Evolutionary conservation across 2,113 vertebrate genomes (phyloP), one percentile per base, ranked within the genome.

Genomic region (Conger conger): DNA sequence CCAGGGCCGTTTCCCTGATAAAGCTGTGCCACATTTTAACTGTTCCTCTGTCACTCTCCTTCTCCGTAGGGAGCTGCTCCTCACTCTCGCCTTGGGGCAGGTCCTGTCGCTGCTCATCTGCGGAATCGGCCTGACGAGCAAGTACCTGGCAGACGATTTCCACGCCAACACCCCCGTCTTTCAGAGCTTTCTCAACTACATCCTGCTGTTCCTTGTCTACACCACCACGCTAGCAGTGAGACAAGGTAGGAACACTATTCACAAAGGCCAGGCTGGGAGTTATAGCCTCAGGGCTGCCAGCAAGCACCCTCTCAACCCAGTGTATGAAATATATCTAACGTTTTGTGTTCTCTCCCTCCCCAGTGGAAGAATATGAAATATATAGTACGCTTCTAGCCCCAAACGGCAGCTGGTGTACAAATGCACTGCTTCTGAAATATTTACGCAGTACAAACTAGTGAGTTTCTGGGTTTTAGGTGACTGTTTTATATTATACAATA

Each of bases 151-250:
- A 36, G 96, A 97, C 82, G 97, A 99, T 91, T 99, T 98, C 92
- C 97, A 97, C 40, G 97, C 97, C 90, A 97, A 97, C 90, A 99
- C 98, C 0, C 97, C 98, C 1, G 96, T 99, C 90, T 99, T 99
- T 91, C 98, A 99, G 96, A 97, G 97, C 94, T 99, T 99, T 89
- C 97, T 99, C 89, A 98, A 97, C 95, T 99, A 99, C 88, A 98
- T 98, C 89, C 96, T 99, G 81, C 96, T 99, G 40, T 99, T 99
- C 91, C 92, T 99, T 95, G 98, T 99, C 88, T 99, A 99, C 92
- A 98, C 98, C 18, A 98, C 97, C 77, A 99, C 97, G 13, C 91
- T 99, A 86, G 97, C 97, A 5, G 97, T 99, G 87, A 96, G 97
- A 90, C 97, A 98, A 98, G 98, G 98, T 98, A 94, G 94, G 95